A percentile compares a stretch with the other conserved stretches of the same genome.
These are phyloP conservation scores for Anoplopoma fimbria DNA, from an alignment of 2,113 vertebrate species.

Conservation along the genomic window DNA sequence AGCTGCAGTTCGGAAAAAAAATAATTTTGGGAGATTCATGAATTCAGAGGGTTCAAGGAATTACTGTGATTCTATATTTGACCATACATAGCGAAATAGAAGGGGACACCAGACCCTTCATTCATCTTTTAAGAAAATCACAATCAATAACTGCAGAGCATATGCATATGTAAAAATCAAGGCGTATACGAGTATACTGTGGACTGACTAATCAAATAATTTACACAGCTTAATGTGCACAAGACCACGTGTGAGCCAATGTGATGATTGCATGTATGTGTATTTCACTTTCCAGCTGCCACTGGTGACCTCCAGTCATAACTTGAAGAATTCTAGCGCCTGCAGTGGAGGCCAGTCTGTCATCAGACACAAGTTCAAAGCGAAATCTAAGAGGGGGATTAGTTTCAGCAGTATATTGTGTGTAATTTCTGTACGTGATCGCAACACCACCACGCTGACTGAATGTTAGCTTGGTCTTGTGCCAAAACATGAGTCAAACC, in stretches of 20 bases:
- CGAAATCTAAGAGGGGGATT: constrained; percentile 60
- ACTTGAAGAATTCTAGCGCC: constrained; percentile 47
- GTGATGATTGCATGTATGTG: constrained; percentile 27
- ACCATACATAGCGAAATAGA: neutral
- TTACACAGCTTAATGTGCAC: neutral
- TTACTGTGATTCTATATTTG: neutral
- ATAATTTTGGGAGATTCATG: neutral
- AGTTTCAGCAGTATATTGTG: constrained; percentile 56
- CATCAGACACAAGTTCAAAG: constrained; percentile 75
- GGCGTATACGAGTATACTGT: neutral
- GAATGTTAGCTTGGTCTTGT: constrained; percentile 10
- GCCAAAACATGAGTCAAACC: constrained; percentile 48
- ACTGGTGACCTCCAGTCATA: constrained; percentile 41
- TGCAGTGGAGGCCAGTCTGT: constrained; percentile 49
- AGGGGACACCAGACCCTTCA: neutral
- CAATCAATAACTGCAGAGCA: neutral
- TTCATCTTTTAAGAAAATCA: neutral
- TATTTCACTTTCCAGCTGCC: constrained; percentile 62
- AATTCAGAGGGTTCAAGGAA: neutral
- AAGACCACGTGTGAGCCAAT: neutral
- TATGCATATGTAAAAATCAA: constrained; percentile 9
- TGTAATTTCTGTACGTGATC: constrained; percentile 63
- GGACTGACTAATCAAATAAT: neutral
- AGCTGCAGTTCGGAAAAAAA: neutral
- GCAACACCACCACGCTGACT: constrained; percentile 27